A percentile compares a stretch with the other conserved stretches of the same genome.
Conservation (phyloP, 2,797 vertebrate species). For the Petrocephalus sullivani region DNA sequence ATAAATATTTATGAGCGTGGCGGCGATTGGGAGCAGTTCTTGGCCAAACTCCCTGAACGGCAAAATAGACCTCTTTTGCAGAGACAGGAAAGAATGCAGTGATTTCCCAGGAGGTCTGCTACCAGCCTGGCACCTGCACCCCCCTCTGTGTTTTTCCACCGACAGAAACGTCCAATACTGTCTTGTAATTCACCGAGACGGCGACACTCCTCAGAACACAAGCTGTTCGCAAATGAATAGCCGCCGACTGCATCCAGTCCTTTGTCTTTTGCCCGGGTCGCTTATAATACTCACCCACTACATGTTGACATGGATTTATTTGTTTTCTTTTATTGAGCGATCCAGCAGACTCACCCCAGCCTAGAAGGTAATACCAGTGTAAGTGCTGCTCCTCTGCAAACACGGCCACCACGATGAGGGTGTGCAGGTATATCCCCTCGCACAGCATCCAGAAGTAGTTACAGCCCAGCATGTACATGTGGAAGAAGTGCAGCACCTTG, state of each 20-base stretch:
- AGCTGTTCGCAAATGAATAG: not conserved
- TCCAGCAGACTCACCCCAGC: conserved; percentile 80
- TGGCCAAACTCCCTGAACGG: not conserved
- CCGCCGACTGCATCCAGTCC: not conserved
- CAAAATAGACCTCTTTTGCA: conserved; percentile 4
- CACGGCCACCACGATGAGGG: conserved; percentile 88
- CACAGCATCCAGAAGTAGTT: conserved; percentile 99
- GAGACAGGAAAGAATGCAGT: conserved; percentile 16
- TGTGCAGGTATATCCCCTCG: conserved; percentile 94
- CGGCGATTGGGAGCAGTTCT: not conserved
- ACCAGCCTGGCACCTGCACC: not conserved
- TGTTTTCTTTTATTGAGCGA: not conserved
- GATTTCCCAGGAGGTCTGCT: conserved; percentile 6
- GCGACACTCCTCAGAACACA: not conserved
- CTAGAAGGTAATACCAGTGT: conserved; percentile 93
- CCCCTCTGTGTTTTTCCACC: not conserved
- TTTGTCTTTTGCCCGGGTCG: not conserved
- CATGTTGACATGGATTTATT: not conserved
- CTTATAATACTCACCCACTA: not conserved
- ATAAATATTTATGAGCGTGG: not conserved
- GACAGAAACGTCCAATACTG: not conserved
- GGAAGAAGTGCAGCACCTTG: conserved; percentile 90
- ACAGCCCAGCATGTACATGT: conserved; percentile 94
- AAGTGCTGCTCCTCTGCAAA: conserved; percentile 85
- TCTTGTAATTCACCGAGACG: not conserved